Conservation (phyloP, 1,140 invertebrate genomes). For the Pogonognathellus flavescens region DNA sequence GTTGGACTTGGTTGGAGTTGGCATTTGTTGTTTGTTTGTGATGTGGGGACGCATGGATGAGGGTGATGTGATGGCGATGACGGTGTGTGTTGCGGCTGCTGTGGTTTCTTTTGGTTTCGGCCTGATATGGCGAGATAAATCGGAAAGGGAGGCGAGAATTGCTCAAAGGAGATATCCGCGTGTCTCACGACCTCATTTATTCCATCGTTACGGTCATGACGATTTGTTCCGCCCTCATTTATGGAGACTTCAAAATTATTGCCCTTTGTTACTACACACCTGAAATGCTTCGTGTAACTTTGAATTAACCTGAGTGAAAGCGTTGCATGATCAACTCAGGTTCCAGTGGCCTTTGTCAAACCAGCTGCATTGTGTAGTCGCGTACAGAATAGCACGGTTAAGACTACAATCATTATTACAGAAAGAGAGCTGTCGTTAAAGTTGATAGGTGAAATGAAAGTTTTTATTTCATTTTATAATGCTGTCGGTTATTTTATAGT, state of each 20-base stretch:
- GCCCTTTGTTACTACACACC: neutral
- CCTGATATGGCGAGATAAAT: conserved; percentile 33
- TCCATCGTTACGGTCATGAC: conserved; percentile 46
- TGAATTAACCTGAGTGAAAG: conserved; percentile 16
- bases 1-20: too few species aligned
- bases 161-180: conserved; percentile 23
- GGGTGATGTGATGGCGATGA: too few species aligned
- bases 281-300: conserved; percentile 4
- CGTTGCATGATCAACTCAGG: too few species aligned
- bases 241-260: conserved; percentile 29
- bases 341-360: neutral
- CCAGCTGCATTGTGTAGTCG: too few species aligned
- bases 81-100: too few species aligned
- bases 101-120: too few species aligned
- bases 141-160: conserved; percentile 43
- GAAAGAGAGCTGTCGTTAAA: neutral
- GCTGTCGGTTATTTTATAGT: too few species aligned
- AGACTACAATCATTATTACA: too few species aligned
- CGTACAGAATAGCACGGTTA: too few species aligned
- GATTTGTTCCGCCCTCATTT: conserved; percentile 44
- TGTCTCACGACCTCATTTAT: conserved; percentile 41
- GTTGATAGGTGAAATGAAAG: too few species aligned
- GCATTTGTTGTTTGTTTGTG: neutral
- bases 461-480: conserved; percentile 2
- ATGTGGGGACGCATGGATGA: too few species aligned